A percentile compares a stretch with the other conserved stretches of the same genome.
Conservation (phyloP, 1,140 invertebrate genomes). For the Heterodera schachtii region DNA sequence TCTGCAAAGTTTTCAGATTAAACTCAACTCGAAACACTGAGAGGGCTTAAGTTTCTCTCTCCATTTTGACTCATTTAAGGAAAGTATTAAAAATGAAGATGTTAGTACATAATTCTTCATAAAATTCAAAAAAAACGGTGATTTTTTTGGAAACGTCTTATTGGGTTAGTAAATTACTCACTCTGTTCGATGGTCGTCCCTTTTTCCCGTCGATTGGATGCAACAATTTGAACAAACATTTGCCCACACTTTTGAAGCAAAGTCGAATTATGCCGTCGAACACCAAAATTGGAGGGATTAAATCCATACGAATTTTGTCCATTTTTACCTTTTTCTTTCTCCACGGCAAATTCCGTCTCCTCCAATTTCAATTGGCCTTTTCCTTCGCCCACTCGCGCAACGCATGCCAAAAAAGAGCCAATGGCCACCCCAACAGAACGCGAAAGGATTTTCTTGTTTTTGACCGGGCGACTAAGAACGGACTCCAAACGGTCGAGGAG, state of each 20-base stretch:
- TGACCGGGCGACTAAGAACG: conserved; percentile 33
- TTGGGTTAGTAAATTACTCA: background rate
- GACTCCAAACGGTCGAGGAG: conserved; percentile 30
- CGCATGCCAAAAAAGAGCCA: conserved; percentile 56
- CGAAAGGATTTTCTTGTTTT: conserved; percentile 34
- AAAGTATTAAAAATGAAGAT: too few relatives aligned
- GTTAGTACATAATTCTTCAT: too few relatives aligned
- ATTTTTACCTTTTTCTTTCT: conserved; percentile 47
- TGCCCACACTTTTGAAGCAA: conserved; percentile 54
- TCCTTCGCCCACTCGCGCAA: conserved; percentile 49
- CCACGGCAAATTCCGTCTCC: conserved; percentile 50
- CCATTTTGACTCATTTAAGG: conserved; percentile 8
- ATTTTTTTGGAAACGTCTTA: conserved; percentile 1
- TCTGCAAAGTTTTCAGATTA: background rate
- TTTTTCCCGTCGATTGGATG: conserved; percentile 35
- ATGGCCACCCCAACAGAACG: conserved; percentile 43
- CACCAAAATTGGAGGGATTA: conserved; percentile 44
- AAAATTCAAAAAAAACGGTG: too few relatives aligned
- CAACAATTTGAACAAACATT: conserved; percentile 36
- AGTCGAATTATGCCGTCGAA: conserved; percentile 61
- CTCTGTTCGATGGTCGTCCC: conserved; percentile 7
- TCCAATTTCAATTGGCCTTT: conserved; percentile 41
- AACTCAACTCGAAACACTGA: background rate
- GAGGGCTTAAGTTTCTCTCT: conserved; percentile 19
- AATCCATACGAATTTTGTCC: background rate